Base-by-base conservation (phyloP, 2,797 vertebrate species). In the Sebastes vulpes region DNA sequence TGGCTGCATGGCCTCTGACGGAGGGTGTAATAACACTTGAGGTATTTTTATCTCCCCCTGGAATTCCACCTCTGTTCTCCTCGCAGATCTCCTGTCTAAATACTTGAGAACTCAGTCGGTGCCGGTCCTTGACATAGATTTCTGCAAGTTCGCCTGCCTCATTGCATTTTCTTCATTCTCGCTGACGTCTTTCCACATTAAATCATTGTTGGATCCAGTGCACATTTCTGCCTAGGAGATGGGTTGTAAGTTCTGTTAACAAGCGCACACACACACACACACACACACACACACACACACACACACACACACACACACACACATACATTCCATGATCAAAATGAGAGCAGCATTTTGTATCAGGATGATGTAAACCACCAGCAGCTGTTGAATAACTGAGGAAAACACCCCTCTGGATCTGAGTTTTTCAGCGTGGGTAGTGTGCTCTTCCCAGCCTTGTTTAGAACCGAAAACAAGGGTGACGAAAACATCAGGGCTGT, bases 1-100 rank as follows among this genome's bases (percentile, higher is more conserved):
- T 54, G 75, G 48, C 73, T 76, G 65, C 77, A 71, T 82, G 86
- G 85, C 79, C 91, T 83, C 90, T 80, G 65, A 11, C 66, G 76
- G 70, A 65, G 92, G 89, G 88, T 95, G 94, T 95, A 94, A 94
- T 95, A 93, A 94, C 90, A 94, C 93, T 95, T 75, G 86, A 85
- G 84, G 88, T 95, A 96, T 96, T 95, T 96, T 95, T 95, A 94
- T 93, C 94, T 88, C 83, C 75, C 71, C 38, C 64, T 75, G 88
- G 93, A 94, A 94, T 94, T 90, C 87, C 83, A 89, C 86, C 89
- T 92, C 83, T 89, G 79, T 93, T 88, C 71, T 80, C 64, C n/a
- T 54, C 31, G 2, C 25, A 75, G 84, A 78, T 65, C 75, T 72
- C 61, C 76, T 6, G 52, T 79, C 76, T 60, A 3, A 69, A 79